A percentile compares a stretch with the other conserved stretches of the same genome.
These are phyloP conservation scores for Zaprionus camerounensis DNA, from an alignment of 1,140 invertebrate species.

Conservation along the genomic window DNA sequence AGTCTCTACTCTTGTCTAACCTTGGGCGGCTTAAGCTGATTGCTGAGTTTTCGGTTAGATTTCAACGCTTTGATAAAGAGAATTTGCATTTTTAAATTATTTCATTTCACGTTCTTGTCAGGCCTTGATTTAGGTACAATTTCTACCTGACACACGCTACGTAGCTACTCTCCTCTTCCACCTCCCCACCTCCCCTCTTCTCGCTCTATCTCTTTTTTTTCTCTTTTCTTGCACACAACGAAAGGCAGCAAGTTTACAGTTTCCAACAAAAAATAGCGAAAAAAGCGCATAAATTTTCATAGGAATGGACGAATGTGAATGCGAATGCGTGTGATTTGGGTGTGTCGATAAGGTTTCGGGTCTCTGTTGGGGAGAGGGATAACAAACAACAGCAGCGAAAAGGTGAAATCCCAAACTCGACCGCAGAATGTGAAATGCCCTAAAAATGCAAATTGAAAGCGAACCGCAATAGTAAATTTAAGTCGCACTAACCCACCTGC, in stretches of 20 bases:
- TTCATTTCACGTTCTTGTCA: constrained; percentile 77
- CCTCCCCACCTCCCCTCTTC: too few relatives aligned
- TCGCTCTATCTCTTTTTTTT: background rate
- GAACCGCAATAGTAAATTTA: constrained; percentile 68
- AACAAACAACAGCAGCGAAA: constrained; percentile 11
- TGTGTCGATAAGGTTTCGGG: constrained; percentile 59
- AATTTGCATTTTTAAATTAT: constrained; percentile 78
- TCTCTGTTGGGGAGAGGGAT: constrained; percentile 12
- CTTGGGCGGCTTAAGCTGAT: constrained; percentile 50
- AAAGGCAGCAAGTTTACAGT: constrained; percentile 35
- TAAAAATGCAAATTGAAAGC: constrained; percentile 77
- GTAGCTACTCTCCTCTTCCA: background rate
- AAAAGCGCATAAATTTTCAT: constrained; percentile 69
- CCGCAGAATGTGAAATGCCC: constrained; percentile 46
- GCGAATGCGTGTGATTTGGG: constrained; percentile 72
- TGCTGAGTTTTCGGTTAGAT: constrained; percentile 55
- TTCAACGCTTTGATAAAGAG: constrained; percentile 53
- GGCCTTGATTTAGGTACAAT: constrained; percentile 69
- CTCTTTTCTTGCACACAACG: background rate
- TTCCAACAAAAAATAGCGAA: constrained; percentile 39
- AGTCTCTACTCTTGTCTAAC: constrained; percentile 39
- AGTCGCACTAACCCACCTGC: constrained; percentile 25
- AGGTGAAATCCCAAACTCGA: constrained; percentile 7
- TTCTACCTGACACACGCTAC: constrained; percentile 55
- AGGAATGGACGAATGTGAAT: constrained; percentile 65